Percentiles rank a stretch among this genome's conserved stretches.
Evolutionary conservation across 2,888 invertebrate species (phyloP).

Genomic region (Acrobasis repandana): DNA sequence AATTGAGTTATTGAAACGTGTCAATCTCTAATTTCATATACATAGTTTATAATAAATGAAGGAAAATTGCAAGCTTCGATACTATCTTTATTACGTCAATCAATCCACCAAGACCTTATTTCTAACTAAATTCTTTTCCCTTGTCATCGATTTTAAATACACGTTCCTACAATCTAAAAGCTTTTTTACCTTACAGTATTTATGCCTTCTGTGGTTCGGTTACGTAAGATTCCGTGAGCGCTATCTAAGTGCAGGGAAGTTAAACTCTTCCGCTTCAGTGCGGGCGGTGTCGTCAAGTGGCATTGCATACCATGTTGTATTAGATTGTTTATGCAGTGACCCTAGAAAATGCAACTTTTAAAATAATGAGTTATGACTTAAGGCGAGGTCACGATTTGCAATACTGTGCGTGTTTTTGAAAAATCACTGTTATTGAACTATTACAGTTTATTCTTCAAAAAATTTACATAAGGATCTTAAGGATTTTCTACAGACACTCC

Average conservation of each 20-base stretch:
- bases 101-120: not conserved
- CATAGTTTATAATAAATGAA: too few relatives aligned
- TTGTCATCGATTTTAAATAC: not conserved
- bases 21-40: too few relatives aligned
- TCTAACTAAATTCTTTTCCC: not conserved
- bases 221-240: slow-evolving; percentile 27
- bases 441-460: too few relatives aligned
- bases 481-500: too few relatives aligned
- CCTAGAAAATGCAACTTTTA: not conserved
- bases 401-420: too few relatives aligned
- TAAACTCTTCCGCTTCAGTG: slow-evolving; percentile 28
- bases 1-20: too few relatives aligned
- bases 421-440: too few relatives aligned
- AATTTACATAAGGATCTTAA: too few relatives aligned
- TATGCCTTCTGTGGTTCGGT: slow-evolving; percentile 7
- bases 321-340: not conserved
- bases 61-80: too few relatives aligned
- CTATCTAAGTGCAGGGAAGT: slow-evolving; percentile 31
- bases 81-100: not conserved
- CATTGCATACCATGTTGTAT: not conserved
- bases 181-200: slow-evolving; percentile 3
- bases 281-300: slow-evolving; percentile 14
- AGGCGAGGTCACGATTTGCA: too few relatives aligned
- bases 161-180: not conserved
- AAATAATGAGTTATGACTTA: not conserved